Conservation (phyloP, 2,797 vertebrate genomes). For the Adrianichthys oophorus region DNA sequence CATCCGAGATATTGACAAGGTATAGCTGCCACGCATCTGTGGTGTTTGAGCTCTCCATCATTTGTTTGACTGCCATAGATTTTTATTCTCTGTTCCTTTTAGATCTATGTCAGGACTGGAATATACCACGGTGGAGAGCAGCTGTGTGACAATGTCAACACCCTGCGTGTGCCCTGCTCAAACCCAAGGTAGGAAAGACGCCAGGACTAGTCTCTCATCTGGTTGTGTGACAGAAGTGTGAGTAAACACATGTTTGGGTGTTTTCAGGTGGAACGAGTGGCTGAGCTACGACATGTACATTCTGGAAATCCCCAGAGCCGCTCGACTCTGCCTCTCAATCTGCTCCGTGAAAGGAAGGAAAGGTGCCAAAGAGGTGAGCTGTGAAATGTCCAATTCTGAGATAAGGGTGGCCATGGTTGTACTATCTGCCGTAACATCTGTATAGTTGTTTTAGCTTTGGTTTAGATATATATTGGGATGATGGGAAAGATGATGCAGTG, state of each 20-base stretch:
- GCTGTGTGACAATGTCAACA: conserved; percentile 98
- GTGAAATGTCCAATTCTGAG: conserved; percentile 1
- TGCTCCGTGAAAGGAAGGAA: conserved; percentile 98
- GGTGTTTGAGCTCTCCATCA: not conserved
- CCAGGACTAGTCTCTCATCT: not conserved
- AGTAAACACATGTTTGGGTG: conserved; percentile 11
- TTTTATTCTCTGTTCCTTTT: conserved; percentile 14
- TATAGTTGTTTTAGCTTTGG: too few species aligned
- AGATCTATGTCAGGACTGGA: conserved; percentile 98
- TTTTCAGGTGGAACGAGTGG: conserved; percentile 95
- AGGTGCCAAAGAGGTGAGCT: conserved; percentile 93
- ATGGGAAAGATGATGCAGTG: too few species aligned
- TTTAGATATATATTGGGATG: too few species aligned
- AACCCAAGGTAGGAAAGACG: conserved; percentile 86
- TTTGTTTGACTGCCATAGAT: not conserved
- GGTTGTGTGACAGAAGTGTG: not conserved
- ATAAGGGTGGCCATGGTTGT: too few species aligned
- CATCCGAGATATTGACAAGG: conserved; percentile 99
- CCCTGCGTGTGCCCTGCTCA: conserved; percentile 95
- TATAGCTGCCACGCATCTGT: conserved; percentile 44
- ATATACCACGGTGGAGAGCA: conserved; percentile 98
- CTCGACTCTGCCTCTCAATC: conserved; percentile 96
- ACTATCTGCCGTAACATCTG: too few species aligned
- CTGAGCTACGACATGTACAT: conserved; percentile 97
- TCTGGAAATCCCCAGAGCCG: conserved; percentile 94